Conservation (phyloP, 1,140 invertebrate genomes). For the Luehdorfia chinensis region DNA sequence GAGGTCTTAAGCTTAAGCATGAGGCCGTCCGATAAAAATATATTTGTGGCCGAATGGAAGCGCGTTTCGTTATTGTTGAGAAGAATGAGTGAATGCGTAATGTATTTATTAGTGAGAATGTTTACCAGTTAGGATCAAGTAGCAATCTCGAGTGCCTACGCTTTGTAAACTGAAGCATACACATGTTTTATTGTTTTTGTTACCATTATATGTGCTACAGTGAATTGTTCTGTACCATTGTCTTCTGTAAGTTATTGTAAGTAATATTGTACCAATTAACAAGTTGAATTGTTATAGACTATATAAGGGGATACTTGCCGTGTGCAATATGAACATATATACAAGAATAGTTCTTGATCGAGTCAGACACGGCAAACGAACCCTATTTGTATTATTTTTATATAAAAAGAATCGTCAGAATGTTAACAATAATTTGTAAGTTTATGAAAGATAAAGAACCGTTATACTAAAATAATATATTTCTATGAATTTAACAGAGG, state of each 20-base stretch:
- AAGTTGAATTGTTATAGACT: slow-evolving; percentile 73
- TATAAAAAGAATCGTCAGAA: slow-evolving; percentile 71
- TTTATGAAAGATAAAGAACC: slow-evolving; percentile 72
- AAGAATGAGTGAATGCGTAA: slow-evolving; percentile 40
- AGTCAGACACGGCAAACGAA: slow-evolving; percentile 27
- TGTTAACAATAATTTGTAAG: slow-evolving; percentile 76
- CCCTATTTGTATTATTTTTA: slow-evolving; percentile 73
- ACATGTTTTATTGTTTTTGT: slow-evolving; percentile 74
- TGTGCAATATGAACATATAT: slow-evolving; percentile 20
- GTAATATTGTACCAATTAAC: slow-evolving; percentile 73
- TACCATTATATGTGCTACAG: slow-evolving; percentile 71
- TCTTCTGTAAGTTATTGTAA: slow-evolving; percentile 71
- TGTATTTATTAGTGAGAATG: slow-evolving; percentile 76
- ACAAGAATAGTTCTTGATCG: slow-evolving; percentile 15
- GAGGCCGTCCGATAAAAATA: slow-evolving; percentile 64
- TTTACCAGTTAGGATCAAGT: slow-evolving; percentile 65
- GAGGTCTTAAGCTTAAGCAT: slow-evolving; percentile 57
- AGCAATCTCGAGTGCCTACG: slow-evolving; percentile 77
- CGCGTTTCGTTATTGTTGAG: slow-evolving; percentile 36
- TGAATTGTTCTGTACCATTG: slow-evolving; percentile 69
- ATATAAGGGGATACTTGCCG: slow-evolving; percentile 41
- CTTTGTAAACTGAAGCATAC: slow-evolving; percentile 74
- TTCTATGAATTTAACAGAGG: slow-evolving; percentile 75
- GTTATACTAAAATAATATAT: slow-evolving; percentile 77
- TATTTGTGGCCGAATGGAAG: slow-evolving; percentile 48